Conservation (phyloP, 2,113 vertebrate species). For the Xenotilapia longispinis region DNA sequence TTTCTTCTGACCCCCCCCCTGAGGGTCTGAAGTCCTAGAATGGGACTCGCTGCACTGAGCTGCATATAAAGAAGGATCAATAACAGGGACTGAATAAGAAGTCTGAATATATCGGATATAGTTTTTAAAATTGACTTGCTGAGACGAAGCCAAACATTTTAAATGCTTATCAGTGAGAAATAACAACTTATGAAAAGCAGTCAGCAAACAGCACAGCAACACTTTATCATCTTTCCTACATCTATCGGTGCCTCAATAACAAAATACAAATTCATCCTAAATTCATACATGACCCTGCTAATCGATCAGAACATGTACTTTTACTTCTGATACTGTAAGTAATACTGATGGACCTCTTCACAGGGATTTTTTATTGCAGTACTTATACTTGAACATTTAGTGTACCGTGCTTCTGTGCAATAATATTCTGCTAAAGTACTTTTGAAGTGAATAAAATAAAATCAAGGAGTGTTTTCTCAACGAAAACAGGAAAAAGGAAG, state of each 20-base stretch:
- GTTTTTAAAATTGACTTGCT: neutral
- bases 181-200: neutral
- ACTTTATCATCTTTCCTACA: fast-evolving
- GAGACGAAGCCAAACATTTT: fast-evolving
- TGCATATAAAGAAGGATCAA: neutral
- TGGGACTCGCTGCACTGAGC: neutral
- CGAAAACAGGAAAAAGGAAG: neutral
- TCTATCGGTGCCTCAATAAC: neutral
- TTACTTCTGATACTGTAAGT: neutral
- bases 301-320: neutral
- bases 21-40: neutral
- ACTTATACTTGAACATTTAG: fast-evolving
- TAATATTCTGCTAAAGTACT: neutral
- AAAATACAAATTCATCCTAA: neutral
- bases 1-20: neutral
- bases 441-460: neutral
- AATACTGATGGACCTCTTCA: neutral
- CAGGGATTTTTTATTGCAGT: neutral
- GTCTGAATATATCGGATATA: neutral
- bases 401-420: fast-evolving
- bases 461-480: neutral
- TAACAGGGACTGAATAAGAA: neutral
- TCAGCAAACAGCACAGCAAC: neutral
- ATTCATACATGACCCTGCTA: neutral
- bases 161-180: neutral